Percentiles rank a stretch among this genome's conserved stretches.
Conservation (phyloP, 2,888 invertebrate genomes). For the Lobophora halterata region DNA sequence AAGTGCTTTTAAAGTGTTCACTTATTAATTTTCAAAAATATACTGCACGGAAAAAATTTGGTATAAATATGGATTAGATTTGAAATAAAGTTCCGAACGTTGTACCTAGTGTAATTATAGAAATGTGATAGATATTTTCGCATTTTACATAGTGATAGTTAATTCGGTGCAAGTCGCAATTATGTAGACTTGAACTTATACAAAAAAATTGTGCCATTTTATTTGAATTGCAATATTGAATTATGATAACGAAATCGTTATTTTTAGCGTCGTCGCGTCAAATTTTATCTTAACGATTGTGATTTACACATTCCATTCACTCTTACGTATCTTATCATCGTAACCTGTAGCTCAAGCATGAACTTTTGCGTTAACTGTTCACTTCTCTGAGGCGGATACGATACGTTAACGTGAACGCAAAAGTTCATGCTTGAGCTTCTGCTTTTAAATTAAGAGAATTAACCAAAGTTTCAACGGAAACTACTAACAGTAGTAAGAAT, state of each 20-base stretch:
- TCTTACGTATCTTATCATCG: too few relatives aligned
- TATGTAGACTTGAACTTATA: slow-evolving; percentile 33
- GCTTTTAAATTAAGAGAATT: slow-evolving; percentile 30
- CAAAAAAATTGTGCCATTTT: slow-evolving; percentile 75
- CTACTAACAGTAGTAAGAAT: slow-evolving; percentile 38
- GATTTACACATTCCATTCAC: slow-evolving; percentile 63
- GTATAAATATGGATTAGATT: slow-evolving; percentile 6
- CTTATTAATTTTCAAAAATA: slow-evolving; percentile 10
- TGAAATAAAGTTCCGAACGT: slow-evolving; percentile 12
- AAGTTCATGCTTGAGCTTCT: too few relatives aligned
- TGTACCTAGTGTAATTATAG: slow-evolving; percentile 16
- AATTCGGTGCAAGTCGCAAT: slow-evolving; percentile 26
- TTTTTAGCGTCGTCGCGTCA: too few relatives aligned
- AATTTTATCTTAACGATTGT: slow-evolving; percentile 41
- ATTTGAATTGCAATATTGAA: slow-evolving; percentile 55
- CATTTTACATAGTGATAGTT: slow-evolving; percentile 29
- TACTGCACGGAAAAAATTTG: slow-evolving; percentile 4
- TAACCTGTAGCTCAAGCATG: too few relatives aligned
- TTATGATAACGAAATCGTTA: slow-evolving; percentile 29
- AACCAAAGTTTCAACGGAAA: slow-evolving; percentile 45
- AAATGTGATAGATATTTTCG: slow-evolving; percentile 31
- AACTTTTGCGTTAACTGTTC: too few relatives aligned
- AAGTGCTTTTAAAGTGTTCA: too few relatives aligned
- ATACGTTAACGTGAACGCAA: too few relatives aligned
- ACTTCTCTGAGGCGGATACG: too few relatives aligned